Percentiles rank a stretch among this genome's conserved stretches.
Evolutionary conservation across 1,140 invertebrate genomes (phyloP).

Genomic region (Ceratina australensis): DNA sequence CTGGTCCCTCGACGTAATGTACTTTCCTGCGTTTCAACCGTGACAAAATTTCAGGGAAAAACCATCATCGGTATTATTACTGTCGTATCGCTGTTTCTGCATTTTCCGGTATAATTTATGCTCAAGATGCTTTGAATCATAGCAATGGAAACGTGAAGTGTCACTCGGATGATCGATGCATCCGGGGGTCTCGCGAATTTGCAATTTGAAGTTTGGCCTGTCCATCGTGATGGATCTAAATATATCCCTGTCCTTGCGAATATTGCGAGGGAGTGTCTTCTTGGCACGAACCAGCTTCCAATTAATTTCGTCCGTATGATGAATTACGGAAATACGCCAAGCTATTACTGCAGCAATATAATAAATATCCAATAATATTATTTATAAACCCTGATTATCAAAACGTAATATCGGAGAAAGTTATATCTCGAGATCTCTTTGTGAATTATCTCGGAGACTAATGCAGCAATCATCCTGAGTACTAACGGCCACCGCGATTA

Average conservation of each 20-base stretch:
- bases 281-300: conserved; percentile 17
- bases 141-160: neutral
- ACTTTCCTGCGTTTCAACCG: conserved; percentile 1
- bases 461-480: neutral
- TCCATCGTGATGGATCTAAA: neutral
- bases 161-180: neutral
- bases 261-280: neutral
- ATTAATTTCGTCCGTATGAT: neutral
- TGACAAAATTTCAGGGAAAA: conserved; percentile 2
- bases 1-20: neutral
- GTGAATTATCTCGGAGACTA: neutral
- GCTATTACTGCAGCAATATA: neutral
- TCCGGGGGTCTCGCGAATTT: neutral
- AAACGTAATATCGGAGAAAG: too few species aligned
- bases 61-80: neutral
- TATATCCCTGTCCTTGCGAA: neutral
- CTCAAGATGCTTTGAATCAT: too few species aligned
- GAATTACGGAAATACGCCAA: neutral
- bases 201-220: neutral
- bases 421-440: too few species aligned
- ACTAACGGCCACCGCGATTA: neutral
- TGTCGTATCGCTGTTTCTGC: neutral
- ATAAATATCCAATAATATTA: neutral
- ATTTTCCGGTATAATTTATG: too few species aligned
- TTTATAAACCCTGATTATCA: neutral